Evolutionary conservation across 2,797 vertebrate species (phyloP).

Genomic region (Oophaga sylvatica): DNA sequence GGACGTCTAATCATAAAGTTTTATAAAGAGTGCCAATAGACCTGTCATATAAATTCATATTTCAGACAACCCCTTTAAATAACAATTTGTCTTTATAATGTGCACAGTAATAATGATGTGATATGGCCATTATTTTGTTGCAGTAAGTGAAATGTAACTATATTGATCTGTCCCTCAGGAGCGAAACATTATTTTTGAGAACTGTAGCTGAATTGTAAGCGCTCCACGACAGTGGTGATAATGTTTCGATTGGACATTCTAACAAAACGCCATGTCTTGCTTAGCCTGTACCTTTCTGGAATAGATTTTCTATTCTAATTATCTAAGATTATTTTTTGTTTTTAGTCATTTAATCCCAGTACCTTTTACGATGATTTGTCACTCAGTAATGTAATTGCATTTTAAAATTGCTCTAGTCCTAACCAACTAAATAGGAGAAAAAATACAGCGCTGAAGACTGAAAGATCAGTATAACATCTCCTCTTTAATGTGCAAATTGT

Average conservation of each 20-base stretch:
- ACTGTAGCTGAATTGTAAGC: background rate
- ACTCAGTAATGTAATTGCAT: constrained; percentile 32
- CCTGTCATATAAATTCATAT: background rate
- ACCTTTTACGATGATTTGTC: constrained; percentile 28
- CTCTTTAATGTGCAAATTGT: constrained; percentile 46
- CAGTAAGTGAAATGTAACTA: background rate
- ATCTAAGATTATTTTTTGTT: background rate
- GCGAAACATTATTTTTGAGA: constrained; percentile 10
- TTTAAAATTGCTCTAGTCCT: constrained; percentile 20
- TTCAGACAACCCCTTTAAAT: background rate
- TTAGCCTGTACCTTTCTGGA: constrained; percentile 10
- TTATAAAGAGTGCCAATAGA: background rate
- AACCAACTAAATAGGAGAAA: constrained; percentile 26
- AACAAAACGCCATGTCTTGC: background rate
- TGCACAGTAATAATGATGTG: background rate
- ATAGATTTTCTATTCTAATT: constrained; percentile 13
- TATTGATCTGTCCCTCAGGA: constrained; percentile 9
- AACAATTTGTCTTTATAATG: background rate
- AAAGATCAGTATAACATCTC: constrained; percentile 45
- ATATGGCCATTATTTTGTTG: background rate
- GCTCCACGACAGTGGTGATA: background rate
- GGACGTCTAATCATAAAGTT: no score
- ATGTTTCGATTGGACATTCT: constrained; percentile 12
- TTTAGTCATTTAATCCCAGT: constrained; percentile 4
- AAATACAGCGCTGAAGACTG: constrained; percentile 20